These are phyloP conservation scores for Apamea crenata DNA, from an alignment of 2,888 invertebrate species.

Conservation along the genomic window DNA sequence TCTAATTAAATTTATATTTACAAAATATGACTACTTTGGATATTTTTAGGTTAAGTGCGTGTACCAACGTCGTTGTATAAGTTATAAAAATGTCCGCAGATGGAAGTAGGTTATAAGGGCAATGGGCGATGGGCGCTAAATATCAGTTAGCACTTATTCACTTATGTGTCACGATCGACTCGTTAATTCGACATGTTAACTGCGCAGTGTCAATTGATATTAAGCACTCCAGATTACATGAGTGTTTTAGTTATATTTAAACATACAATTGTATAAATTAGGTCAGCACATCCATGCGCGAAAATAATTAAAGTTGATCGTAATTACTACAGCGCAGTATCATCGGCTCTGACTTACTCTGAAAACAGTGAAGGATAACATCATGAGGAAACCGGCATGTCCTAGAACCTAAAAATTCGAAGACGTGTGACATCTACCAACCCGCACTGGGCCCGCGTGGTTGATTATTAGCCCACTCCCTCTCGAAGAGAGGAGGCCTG, in stretches of 20 bases:
- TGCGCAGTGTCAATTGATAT: constrained; percentile 53
- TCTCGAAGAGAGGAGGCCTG: not conserved
- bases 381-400: not conserved
- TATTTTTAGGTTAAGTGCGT: not conserved
- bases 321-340: constrained; percentile 7
- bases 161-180: constrained; percentile 31
- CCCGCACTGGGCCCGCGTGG: not conserved
- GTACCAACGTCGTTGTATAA: not conserved
- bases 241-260: constrained; percentile 16
- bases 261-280: constrained; percentile 28
- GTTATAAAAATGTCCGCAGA: constrained; percentile 19
- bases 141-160: constrained; percentile 53
- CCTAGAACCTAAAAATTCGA: not conserved
- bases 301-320: constrained; percentile 25
- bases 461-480: not conserved
- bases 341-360: not conserved
- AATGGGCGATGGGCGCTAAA: constrained; percentile 48
- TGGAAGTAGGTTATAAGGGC: constrained; percentile 54
- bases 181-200: constrained; percentile 45
- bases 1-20: too few relatives aligned
- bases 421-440: not conserved
- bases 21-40: too few relatives aligned
- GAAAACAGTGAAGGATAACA: not conserved
- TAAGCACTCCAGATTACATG: constrained; percentile 30
- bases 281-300: constrained; percentile 23